Conservation (phyloP, 2,888 invertebrate species). For the Argynnis bischoffii region DNA sequence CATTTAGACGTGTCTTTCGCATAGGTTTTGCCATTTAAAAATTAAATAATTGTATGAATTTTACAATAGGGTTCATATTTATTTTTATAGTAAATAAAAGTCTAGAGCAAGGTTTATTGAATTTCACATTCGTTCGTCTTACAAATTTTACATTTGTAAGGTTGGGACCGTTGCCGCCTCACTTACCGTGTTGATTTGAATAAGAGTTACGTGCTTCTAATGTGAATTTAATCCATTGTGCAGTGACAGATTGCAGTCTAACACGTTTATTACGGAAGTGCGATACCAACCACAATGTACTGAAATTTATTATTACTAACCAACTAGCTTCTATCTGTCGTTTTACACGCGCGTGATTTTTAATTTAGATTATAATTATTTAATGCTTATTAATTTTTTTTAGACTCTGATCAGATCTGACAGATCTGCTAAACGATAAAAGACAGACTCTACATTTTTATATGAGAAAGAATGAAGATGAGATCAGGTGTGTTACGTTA, state of each 20-base stretch:
- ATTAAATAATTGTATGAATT: not conserved
- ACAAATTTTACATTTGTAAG: constrained; percentile 28
- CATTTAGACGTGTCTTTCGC: no score
- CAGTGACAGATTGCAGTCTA: constrained; percentile 37
- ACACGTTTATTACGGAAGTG: constrained; percentile 17
- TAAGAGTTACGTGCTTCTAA: constrained; percentile 42
- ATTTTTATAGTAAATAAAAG: constrained; percentile 7
- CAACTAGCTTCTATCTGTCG: no score
- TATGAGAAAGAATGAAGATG: no score
- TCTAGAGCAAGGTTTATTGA: constrained; percentile 23
- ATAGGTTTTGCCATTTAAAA: no score
- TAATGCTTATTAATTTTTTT: no score
- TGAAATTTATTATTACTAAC: not conserved
- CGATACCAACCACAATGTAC: constrained; percentile 9
- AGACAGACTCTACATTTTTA: no score
- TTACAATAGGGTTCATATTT: not conserved
- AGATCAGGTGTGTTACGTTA: no score
- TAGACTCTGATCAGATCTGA: no score
- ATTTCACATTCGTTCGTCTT: constrained; percentile 28
- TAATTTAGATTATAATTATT: no score
- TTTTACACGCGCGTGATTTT: no score
- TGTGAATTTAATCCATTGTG: constrained; percentile 31
- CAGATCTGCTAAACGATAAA: no score
- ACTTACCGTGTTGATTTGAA: constrained; percentile 40
- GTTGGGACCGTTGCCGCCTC: constrained; percentile 24